Percentiles rank a stretch among this genome's conserved stretches.
Conservation (phyloP, 2,113 vertebrate species). For the Myiopsitta monachus region DNA sequence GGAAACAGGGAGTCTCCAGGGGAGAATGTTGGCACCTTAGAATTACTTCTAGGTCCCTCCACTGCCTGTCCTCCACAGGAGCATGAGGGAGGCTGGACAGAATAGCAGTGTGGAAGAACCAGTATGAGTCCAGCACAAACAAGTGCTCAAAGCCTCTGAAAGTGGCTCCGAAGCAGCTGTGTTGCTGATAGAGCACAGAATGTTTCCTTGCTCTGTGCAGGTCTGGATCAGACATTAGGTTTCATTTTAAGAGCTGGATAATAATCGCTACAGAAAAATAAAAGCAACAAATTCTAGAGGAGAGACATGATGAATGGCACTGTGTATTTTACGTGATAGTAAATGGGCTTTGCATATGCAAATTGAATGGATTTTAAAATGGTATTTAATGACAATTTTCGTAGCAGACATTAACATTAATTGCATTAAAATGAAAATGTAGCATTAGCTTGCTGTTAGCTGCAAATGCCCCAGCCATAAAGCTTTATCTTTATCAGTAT, state of each 20-base stretch:
- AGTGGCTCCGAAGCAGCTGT: neutral
- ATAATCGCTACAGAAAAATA: slow-evolving; percentile 61
- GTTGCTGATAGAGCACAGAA: neutral
- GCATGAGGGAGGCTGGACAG: neutral
- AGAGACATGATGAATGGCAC: slow-evolving; percentile 63
- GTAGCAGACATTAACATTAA: slow-evolving; percentile 82
- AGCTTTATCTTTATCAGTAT: slow-evolving; percentile 80
- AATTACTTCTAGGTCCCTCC: neutral
- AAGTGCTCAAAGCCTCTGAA: neutral
- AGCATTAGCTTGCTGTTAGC: slow-evolving; percentile 81
- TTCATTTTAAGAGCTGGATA: slow-evolving; percentile 57
- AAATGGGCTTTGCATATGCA: slow-evolving; percentile 83
- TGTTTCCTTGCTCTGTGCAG: neutral
- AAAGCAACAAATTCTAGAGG: slow-evolving; percentile 55
- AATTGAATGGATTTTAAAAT: slow-evolving; percentile 89
- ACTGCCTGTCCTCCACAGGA: neutral
- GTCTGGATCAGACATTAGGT: slow-evolving; percentile 29
- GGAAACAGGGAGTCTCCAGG: neutral
- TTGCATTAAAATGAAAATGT: slow-evolving; percentile 82
- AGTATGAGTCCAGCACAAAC: neutral
- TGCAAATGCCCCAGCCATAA: slow-evolving; percentile 72
- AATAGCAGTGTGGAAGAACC: fast-evolving
- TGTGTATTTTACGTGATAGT: slow-evolving; percentile 66
- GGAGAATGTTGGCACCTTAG: neutral
- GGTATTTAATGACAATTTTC: slow-evolving; percentile 87